A percentile compares a stretch with the other conserved stretches of the same genome.
These are phyloP conservation scores for Pan paniscus DNA, from an alignment of 2,113 vertebrate species.

Conservation along the genomic window DNA sequence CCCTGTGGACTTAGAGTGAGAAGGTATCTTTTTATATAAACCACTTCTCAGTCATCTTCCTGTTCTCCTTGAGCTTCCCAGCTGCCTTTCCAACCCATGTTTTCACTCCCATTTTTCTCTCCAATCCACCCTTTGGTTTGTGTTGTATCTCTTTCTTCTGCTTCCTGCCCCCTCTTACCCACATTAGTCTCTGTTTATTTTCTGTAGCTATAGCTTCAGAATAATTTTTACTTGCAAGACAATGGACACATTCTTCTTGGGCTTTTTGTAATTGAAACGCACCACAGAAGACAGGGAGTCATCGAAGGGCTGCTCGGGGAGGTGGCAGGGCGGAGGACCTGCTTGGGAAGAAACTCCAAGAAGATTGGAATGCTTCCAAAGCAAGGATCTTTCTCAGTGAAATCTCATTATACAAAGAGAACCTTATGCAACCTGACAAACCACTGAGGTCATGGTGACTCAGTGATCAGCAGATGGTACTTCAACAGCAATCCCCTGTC, in stretches of 20 bases:
- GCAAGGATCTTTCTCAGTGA: neutral
- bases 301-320: neutral
- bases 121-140: neutral
- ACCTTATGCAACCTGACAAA: neutral
- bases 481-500: neutral
- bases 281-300: slow-evolving; percentile 32
- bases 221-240: slow-evolving; percentile 44
- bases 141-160: neutral
- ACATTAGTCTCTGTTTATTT: neutral
- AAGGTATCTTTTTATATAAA: neutral
- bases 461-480: neutral
- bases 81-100: neutral
- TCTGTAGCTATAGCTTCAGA: slow-evolving; percentile 52
- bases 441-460: neutral
- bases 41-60: neutral
- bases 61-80: neutral
- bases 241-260: neutral
- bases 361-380: neutral
- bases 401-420: neutral
- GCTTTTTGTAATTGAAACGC: slow-evolving; percentile 36
- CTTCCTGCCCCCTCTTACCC: neutral
- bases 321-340: neutral
- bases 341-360: neutral
- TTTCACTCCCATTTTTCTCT: neutral
- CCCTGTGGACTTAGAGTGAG: neutral